A percentile compares a stretch with the other conserved stretches of the same genome.
phyloP scores from a whole-genome alignment of 2,888 invertebrate genomes.

The Mesorhabditis spiculigera region DNA sequence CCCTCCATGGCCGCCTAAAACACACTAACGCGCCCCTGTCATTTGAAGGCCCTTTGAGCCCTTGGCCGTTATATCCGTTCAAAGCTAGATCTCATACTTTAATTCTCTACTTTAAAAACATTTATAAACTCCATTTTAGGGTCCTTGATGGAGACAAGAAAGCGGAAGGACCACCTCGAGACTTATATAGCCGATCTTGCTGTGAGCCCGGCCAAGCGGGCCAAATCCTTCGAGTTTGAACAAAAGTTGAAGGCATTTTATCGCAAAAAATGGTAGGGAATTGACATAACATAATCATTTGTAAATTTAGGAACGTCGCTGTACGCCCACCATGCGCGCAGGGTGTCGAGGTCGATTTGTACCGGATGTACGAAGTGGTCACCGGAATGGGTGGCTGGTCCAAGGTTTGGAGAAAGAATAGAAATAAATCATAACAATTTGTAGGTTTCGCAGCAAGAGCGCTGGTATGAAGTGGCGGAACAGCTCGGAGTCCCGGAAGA shows the following conservation, averaged over 20 bases:
- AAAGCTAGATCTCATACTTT: too few species aligned
- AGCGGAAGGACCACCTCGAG: constrained; percentile 40
- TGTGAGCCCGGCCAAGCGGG: constrained; percentile 63
- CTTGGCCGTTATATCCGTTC: too few species aligned
- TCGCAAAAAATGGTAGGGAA: constrained; percentile 60
- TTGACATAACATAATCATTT: not conserved
- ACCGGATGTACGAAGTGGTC: constrained; percentile 83
- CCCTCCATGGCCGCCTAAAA: too few species aligned
- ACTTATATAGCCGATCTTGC: constrained; percentile 41
- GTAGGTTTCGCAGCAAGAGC: constrained; percentile 39
- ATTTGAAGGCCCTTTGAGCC: too few species aligned
- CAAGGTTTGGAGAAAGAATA: constrained; percentile 70
- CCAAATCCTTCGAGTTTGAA: constrained; percentile 60
- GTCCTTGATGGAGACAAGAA: constrained; percentile 37
- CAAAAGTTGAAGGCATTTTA: constrained; percentile 45
- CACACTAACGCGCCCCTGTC: too few species aligned
- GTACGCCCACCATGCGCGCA: constrained; percentile 74
- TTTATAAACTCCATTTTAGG: too few species aligned
- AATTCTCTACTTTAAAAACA: too few species aligned
- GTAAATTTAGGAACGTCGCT: constrained; percentile 33
- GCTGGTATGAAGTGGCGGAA: constrained; percentile 51
- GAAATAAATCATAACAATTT: constrained; percentile 8
- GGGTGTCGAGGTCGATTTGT: constrained; percentile 86
- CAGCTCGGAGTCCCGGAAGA: constrained; percentile 69
- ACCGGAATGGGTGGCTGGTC: constrained; percentile 88